Evolutionary conservation across 2,888 invertebrate species (phyloP), one percentile per base, ranked within the genome.

Genomic region (Synanthedon tipuliformis): DNA sequence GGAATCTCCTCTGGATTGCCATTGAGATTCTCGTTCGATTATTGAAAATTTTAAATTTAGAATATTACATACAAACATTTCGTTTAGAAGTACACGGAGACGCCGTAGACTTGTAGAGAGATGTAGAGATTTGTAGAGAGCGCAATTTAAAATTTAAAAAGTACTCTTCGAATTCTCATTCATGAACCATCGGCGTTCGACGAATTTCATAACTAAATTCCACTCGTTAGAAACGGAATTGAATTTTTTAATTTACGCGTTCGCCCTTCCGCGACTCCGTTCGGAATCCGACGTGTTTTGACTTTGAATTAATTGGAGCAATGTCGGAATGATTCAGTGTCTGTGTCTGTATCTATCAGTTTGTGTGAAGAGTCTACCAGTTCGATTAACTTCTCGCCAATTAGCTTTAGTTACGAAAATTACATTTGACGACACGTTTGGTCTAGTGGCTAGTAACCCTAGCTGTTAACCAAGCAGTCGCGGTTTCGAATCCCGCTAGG

Each of bases 241-340:
- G 52, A 48, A 55, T 55, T 56, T 56, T 55, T 48, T 52, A 57
- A 54, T 56, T 56, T 56, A 54, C 55, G 53, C 15, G 45, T 45
- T 45, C 54, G 52, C 52, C 52, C 41, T 50, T 50, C 48, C 12
- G 45, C 52, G 51, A 49, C 12, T 41, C 53, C 34, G 54, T 59
- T 63, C 63, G 58, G 56, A 55, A 61, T 61, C 54, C 58, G 56
- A 63, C 58, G 62, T 65, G 66, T 72, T 71, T 70, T 63, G 68
- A 69, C 65, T 65, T 62, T 54, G 58, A 64, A 69, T 69, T 73
- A 68, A 69, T 69, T 68, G 69, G 62, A 64, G 71, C 72, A 71
- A 63, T 71, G 57, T 61, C 59, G 57, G 56, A 63, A 61, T 59
- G 61, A 62, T 61, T 61, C 60, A 59, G 54, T 59, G 51, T 41